A percentile compares a stretch with the other conserved stretches of the same genome.
Conservation (phyloP, 1,140 invertebrate species). For the Mamestra configurata region DNA sequence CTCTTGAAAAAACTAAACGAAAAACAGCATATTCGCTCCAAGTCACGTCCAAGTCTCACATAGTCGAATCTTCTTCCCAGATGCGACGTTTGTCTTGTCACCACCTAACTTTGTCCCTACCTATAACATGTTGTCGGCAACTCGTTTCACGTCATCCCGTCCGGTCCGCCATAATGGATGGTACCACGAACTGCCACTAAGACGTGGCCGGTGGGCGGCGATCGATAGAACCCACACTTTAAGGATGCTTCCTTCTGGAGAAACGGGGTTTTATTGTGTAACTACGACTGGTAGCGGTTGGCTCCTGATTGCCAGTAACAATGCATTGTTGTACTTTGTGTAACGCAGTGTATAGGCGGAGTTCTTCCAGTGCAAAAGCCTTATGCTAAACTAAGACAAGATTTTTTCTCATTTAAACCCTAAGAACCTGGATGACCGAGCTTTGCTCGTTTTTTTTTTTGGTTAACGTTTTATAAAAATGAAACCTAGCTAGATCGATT, state of each 20-base stretch:
- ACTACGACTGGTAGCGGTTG: not conserved
- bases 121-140: not conserved
- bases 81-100: not conserved
- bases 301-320: too few relatives aligned
- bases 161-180: conserved; percentile 76
- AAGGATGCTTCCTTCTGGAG: conserved; percentile 70
- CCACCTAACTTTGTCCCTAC: not conserved
- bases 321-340: too few relatives aligned
- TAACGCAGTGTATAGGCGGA: too few relatives aligned
- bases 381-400: too few relatives aligned
- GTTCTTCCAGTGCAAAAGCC: too few relatives aligned
- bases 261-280: not conserved
- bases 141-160: conserved; percentile 3
- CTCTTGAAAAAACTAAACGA: too few relatives aligned
- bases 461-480: too few relatives aligned
- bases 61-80: not conserved
- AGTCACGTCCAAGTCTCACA: not conserved
- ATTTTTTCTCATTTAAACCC: too few relatives aligned
- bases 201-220: conserved; percentile 70
- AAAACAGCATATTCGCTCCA: not conserved
- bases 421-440: too few relatives aligned
- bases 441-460: too few relatives aligned
- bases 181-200: conserved; percentile 83
- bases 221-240: conserved; percentile 81
- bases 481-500: too few relatives aligned